phyloP scores from a whole-genome alignment of 2,113 vertebrate species.

The Pontoporia blainvillei region DNA sequence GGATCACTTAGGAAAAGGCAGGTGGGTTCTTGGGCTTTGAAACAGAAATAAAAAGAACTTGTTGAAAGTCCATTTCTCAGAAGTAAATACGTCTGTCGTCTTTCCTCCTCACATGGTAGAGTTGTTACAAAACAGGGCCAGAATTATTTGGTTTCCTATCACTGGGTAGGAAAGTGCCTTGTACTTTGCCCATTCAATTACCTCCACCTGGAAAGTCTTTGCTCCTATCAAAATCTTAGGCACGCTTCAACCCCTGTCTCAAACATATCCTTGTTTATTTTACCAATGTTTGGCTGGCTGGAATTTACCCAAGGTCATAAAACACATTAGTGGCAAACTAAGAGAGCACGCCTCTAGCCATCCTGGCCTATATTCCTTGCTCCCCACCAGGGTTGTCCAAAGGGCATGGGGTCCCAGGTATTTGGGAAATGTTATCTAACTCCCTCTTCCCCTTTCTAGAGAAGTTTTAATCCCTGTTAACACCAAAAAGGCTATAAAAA shows the following conservation, averaged over 20 bases:
- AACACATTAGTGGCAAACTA: background rate
- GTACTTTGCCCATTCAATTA: background rate
- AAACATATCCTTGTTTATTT: slow-evolving; percentile 34
- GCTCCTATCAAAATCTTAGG: background rate
- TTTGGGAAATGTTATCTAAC: background rate
- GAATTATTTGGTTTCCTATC: background rate
- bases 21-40: slow-evolving; percentile 38
- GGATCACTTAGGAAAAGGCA: slow-evolving; percentile 46
- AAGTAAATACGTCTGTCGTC: background rate
- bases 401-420: background rate
- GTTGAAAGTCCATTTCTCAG: background rate
- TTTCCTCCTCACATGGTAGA: background rate
- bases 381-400: background rate
- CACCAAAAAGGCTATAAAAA: background rate
- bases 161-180: background rate
- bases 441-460: background rate
- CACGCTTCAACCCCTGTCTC: background rate
- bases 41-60: slow-evolving; percentile 25
- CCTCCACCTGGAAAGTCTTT: background rate
- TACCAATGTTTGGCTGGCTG: background rate
- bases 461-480: background rate
- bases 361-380: background rate
- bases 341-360: background rate
- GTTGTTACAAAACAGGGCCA: background rate
- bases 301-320: background rate